Evolutionary conservation across 2,113 vertebrate species (phyloP), one percentile per base, ranked within the genome.

Genomic region (Saccopteryx bilineata): DNA sequence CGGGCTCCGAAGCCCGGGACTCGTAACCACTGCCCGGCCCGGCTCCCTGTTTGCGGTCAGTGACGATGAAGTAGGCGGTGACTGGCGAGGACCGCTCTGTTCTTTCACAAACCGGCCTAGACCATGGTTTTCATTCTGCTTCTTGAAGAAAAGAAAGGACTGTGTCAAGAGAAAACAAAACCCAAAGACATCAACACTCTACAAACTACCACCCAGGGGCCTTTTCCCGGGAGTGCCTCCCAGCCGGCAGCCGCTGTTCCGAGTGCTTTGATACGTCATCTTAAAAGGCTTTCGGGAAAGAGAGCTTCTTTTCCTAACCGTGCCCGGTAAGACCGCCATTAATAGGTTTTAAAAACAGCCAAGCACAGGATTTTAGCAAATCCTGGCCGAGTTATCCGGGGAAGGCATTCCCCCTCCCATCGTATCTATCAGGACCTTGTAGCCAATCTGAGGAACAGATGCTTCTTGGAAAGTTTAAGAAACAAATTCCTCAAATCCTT

Each of bases 81-180:
- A 89, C 17, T 5, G 24, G 63, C 71, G 93, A 89, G 90, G 91
- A 97, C 94, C 96, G 91, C 96, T 97, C 97, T 95, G 87, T 92
- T 94, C 93, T 97, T 65, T 82, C 68, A 65, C 90, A 18, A 80
- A 9, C 96, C 61, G 97, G 98, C 95, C 97, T 95, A 97, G 75
- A 81, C 78, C 31, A 90, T 71, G 61, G 46, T 66, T 96, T 94
- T 96, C 92, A 87, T 94, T 98, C 96, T 98, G 91, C 93, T 81
- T 96, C 97, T 87, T 93, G 94, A 89, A 95, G 94, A 89, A 95
- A 96, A 72, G 95, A 96, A 96, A 96, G 95, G 97, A 93, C 96
- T 95, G 83, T 68, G 94, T 91, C 96, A 91, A 94, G 48, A n/a
- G 56, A 96, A 87, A 97, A 96, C 39, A 92, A 90, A 46, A 93